Base-by-base conservation (phyloP, 2,888 invertebrate genomes). In the Shargacucullia verbasci region DNA sequence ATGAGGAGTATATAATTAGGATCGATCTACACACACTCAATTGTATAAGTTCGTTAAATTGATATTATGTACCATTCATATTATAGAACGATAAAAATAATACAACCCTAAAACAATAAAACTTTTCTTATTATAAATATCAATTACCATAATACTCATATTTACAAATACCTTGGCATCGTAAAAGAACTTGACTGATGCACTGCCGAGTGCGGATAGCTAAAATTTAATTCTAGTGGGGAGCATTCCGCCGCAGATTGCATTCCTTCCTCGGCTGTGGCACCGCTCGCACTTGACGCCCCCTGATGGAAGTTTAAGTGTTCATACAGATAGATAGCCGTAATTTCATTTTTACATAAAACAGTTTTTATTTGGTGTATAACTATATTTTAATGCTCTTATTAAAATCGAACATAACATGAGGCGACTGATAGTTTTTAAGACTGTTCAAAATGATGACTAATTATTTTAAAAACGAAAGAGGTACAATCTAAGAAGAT, bases 181-280 rank as follows among this genome's bases (percentile, higher is more conserved):
- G 27, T 56, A 52, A 44, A 61, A 59, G 62, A 59, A 65, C 71
- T 72, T 74, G 69, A 59, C 71, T 46, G 73, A 67, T 65, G 77
- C 80, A 78, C 80, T 77, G 27, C 69, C 59, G 48, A 47, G 69
- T 57, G 39, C 20, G 41, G 76, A 76, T 81, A 77, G 84, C 84
- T 84, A 82, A 87, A 91, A 91, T 90, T 88, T 90, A 89, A 90
- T 91, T 88, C 87, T 81, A 82, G 82, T 78, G 81, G 72, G 81
- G 78, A 82, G 81, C 87, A 92, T 92, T 90, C 91, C 91, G 64
- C 84, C 81, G 82, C 88, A 88, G 91, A 92, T 92, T 93, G 90
- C 93, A 90, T 92, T 92, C 91, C 92, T 83, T 80, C 45, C 69
- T 71, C 82, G 78, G 77, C 76, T 80, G 74, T 78, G 71, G 77